Conservation (phyloP, 2,113 vertebrate genomes). For the Phalacrocorax pelagicus region DNA sequence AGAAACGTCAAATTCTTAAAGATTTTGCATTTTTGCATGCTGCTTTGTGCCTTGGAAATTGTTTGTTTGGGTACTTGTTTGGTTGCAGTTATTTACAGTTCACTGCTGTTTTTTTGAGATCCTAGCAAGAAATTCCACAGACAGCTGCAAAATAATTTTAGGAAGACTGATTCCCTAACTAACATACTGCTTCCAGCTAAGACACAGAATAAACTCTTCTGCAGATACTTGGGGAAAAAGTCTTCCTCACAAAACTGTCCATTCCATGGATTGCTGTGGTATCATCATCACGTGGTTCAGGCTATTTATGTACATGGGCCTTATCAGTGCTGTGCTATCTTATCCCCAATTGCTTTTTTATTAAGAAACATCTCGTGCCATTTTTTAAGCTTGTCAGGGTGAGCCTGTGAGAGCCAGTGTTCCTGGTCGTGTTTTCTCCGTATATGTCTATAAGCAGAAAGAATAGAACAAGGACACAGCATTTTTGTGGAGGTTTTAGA, state of each 20-base stretch:
- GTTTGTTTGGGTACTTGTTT: not conserved
- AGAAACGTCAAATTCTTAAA: not conserved
- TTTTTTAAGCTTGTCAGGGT: not conserved
- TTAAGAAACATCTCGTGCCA: not conserved
- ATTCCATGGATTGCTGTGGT: not conserved
- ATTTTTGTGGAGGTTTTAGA: not conserved
- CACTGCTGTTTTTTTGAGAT: not conserved
- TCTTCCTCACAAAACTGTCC: not conserved
- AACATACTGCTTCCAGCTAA: not conserved
- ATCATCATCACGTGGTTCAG: rapidly evolving
- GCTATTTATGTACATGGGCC: not conserved
- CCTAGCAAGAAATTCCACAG: slow-evolving; percentile 21
- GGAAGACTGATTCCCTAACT: not conserved
- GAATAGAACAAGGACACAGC: not conserved
- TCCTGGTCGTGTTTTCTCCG: not conserved
- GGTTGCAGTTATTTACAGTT: not conserved
- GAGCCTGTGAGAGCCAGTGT: not conserved
- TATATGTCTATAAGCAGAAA: not conserved
- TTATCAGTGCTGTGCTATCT: not conserved
- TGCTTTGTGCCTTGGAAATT: not conserved
- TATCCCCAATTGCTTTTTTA: not conserved
- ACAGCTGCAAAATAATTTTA: slow-evolving; percentile 27
- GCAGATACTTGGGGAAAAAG: not conserved
- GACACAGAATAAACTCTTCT: not conserved
- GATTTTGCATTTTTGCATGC: not conserved